Base-by-base conservation (phyloP, 2,888 invertebrate genomes). In the Prosopocoilus inquinatus region DNA sequence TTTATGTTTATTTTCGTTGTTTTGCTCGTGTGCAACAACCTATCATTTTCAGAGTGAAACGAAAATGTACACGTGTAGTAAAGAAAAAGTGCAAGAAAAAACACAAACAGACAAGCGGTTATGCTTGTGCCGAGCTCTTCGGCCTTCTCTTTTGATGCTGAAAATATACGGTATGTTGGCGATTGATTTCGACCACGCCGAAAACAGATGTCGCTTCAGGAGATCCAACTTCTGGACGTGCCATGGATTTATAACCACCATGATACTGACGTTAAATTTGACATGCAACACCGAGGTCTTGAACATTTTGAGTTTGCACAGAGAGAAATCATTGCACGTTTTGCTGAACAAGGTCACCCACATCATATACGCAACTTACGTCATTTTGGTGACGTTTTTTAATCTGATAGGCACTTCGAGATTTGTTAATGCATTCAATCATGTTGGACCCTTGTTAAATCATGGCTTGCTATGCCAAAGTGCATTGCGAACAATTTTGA, bases 141-240 rank as follows among this genome's bases (percentile, higher is more conserved):
- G 53, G 9, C 67, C 68, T 0, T 56, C 62, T 3, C 52, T 73
- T 7, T 15, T 47, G 0, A 47, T 70, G 9, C 61, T 64, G 28
- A 67, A 71, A 55, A 3, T 74, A 1, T 64, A 70, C 36, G 76
- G 75, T 8, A 62, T 71, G 15, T 68, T 74, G 15, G 73, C 75
- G 7, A 60, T 72, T 3, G 63, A 59, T 3, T 70, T 68, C 62
- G 55, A 46, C 1, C 72, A 75, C 50, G 48, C 59, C 9, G 63
- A 68, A 36, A 66, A 68, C 3, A 58, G 66, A 44, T 76, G 77
- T 57, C 53, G 58, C 0, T 76, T 69, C 55, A 55, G 64, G 55
- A 65, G 60, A 36, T 75, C 74, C 0, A 57, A 63, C 13, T 45
- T 61, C 33, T 75, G 72, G 73, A 52, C 71, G 4, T 32, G 62